Evolutionary conservation across 2,888 invertebrate species (phyloP).

Genomic region (Eupithecia pulchellata): DNA sequence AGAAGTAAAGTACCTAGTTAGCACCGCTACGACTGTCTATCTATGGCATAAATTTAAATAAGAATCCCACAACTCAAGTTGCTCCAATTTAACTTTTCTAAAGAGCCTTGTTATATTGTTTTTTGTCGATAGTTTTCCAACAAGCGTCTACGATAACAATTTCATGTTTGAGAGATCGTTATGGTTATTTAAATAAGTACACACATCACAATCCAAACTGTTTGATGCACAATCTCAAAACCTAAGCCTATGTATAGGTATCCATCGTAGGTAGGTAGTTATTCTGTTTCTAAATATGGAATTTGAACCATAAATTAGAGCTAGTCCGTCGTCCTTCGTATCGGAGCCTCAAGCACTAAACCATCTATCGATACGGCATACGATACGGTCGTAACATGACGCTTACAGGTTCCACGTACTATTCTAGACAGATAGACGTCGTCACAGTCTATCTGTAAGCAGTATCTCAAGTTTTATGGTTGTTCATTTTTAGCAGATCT

Average conservation of each 20-base stretch:
- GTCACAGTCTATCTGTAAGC: not conserved
- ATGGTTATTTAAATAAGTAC: not conserved
- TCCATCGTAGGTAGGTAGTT: not conserved
- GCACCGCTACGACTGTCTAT: conserved; percentile 44
- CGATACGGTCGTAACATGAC: conserved; percentile 55
- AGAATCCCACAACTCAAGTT: conserved; percentile 61
- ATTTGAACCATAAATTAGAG: conserved; percentile 17
- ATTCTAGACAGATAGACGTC: conserved; percentile 66
- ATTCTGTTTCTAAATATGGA: not conserved
- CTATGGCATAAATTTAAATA: conserved; percentile 53
- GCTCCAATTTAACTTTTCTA: not conserved
- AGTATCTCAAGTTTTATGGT: not conserved
- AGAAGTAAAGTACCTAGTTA: conserved; percentile 38
- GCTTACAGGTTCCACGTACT: conserved; percentile 67
- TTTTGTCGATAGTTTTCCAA: not conserved
- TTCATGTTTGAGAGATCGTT: not conserved
- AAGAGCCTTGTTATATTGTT: not conserved
- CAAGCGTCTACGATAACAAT: not conserved
- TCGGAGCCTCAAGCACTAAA: conserved; percentile 19
- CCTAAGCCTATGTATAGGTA: not conserved
- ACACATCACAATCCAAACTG: not conserved
- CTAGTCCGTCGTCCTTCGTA: conserved; percentile 27
- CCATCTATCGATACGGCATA: conserved; percentile 29
- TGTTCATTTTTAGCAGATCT: not conserved
- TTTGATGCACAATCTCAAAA: not conserved